phyloP scores from a whole-genome alignment of 2,888 invertebrate species.

The Cheilosia scutellata region DNA sequence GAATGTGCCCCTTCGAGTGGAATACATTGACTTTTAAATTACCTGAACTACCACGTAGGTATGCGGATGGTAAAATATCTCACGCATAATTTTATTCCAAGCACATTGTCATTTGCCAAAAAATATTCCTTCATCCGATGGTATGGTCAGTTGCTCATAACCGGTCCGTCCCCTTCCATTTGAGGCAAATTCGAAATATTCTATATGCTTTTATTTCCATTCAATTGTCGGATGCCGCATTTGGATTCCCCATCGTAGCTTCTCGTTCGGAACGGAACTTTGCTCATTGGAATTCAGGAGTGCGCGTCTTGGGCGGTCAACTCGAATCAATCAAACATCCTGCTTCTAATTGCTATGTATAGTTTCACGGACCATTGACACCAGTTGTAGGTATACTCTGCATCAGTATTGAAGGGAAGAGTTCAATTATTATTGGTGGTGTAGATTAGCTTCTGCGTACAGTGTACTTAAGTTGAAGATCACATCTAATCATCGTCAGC shows the following conservation, averaged over 20 bases:
- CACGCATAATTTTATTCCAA: slow-evolving; percentile 60
- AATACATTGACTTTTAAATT: slow-evolving; percentile 48
- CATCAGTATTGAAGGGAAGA: background rate
- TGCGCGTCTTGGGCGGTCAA: slow-evolving; percentile 54
- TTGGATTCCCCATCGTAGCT: slow-evolving; percentile 11
- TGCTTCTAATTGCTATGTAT: slow-evolving; percentile 40
- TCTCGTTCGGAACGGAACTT: slow-evolving; percentile 33
- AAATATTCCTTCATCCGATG: slow-evolving; percentile 12
- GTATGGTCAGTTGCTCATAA: slow-evolving; percentile 2
- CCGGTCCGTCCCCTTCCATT: background rate
- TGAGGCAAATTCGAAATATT: slow-evolving; percentile 6
- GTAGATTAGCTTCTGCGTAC: background rate
- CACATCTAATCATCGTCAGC: slow-evolving; percentile 3
- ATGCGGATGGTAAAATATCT: slow-evolving; percentile 43
- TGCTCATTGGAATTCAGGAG: slow-evolving; percentile 50
- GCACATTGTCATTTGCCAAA: slow-evolving; percentile 40
- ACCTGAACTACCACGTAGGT: slow-evolving; percentile 19
- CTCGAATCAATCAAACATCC: slow-evolving; percentile 59
- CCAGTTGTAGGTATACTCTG: slow-evolving; percentile 3
- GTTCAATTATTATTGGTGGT: slow-evolving; percentile 7
- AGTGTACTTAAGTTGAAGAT: slow-evolving; percentile 16
- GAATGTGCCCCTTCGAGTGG: slow-evolving; percentile 15
- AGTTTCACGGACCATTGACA: slow-evolving; percentile 45
- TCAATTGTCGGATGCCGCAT: slow-evolving; percentile 31
- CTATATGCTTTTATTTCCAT: slow-evolving; percentile 57